These are phyloP conservation scores for Ailurus styani DNA, from an alignment of 2,113 vertebrate species.

Conservation along the genomic window DNA sequence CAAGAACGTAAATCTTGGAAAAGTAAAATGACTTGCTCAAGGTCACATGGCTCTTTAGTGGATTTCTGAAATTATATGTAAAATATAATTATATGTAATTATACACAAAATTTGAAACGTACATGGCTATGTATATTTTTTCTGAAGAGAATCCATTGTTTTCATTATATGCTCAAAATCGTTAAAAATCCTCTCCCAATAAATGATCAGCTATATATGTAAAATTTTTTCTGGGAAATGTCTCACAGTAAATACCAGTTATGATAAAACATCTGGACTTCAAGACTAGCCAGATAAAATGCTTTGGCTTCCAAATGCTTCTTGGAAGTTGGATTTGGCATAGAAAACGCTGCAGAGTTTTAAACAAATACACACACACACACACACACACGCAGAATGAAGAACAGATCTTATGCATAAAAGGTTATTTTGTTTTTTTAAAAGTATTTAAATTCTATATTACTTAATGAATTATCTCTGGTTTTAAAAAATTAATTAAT, in stretches of 20 bases:
- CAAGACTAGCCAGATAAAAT: conserved; percentile 22
- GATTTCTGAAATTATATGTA: not conserved
- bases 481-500: conserved; percentile 20
- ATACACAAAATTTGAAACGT: not conserved
- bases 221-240: not conserved
- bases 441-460: conserved; percentile 19
- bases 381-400: not conserved
- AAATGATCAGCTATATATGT: not conserved
- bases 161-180: not conserved
- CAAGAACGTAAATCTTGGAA: not conserved
- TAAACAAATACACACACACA: not conserved
- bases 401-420: not conserved
- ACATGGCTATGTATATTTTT: not conserved
- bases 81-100: not conserved
- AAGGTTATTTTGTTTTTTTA: not conserved
- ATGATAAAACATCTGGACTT: conserved; percentile 26
- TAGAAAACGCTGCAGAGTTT: not conserved
- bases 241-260: not conserved
- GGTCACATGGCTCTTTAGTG: not conserved
- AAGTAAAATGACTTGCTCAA: not conserved
- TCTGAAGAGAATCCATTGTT: not conserved
- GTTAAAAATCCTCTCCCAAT: not conserved
- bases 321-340: conserved; percentile 40
- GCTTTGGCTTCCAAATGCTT: conserved; percentile 15
- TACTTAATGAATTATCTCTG: not conserved